Evolutionary conservation across 2,888 invertebrate genomes (phyloP).

Genomic region (Eupithecia dodoneata): DNA sequence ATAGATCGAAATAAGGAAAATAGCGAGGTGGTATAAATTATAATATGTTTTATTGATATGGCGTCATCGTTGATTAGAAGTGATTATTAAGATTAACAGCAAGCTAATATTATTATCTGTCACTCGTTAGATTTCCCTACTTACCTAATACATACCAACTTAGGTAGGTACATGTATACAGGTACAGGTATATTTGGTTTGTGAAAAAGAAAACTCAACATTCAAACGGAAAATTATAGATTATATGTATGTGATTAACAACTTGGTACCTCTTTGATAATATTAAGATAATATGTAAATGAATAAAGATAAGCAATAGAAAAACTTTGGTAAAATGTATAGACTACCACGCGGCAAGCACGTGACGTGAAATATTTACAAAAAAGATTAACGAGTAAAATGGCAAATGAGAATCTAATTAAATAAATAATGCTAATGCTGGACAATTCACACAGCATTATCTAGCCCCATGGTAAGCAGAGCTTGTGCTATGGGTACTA

Average conservation of each 20-base stretch:
- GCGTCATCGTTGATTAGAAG: neutral
- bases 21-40: neutral
- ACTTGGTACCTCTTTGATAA: neutral
- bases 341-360: neutral
- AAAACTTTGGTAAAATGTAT: neutral
- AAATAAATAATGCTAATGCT: too few species aligned
- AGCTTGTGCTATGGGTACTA: too few species aligned
- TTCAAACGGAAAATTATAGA: neutral
- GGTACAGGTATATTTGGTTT: neutral
- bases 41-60: neutral
- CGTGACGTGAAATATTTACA: neutral
- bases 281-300: neutral
- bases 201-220: neutral
- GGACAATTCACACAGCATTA: too few species aligned
- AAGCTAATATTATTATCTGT: conserved; percentile 2
- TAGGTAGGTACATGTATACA: neutral
- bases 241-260: neutral
- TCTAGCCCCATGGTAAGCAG: too few species aligned
- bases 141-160: neutral
- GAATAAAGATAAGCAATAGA: neutral
- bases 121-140: neutral
- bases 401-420: too few species aligned
- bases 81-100: neutral
- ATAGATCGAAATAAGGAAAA: too few species aligned
- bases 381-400: too few species aligned